phyloP scores from a whole-genome alignment of 2,888 invertebrate genomes.

The Eustalomyia histrio region DNA sequence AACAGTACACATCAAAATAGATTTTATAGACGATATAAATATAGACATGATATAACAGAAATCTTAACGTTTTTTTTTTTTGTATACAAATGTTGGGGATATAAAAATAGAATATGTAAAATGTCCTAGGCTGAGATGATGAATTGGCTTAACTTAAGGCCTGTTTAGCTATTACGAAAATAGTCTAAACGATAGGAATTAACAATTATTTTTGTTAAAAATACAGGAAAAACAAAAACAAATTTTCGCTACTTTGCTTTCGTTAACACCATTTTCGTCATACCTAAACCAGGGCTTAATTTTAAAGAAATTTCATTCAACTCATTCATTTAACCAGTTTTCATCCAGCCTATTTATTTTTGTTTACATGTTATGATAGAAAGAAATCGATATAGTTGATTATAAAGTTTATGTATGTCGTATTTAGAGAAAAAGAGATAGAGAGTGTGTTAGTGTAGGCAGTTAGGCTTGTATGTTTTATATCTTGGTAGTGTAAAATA shows the following conservation, averaged over 20 bases:
- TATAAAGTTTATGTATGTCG: conserved; percentile 24
- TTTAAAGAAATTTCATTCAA: conserved; percentile 6
- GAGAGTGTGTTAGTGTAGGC: conserved; percentile 25
- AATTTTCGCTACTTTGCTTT: too few relatives aligned
- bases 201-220: too few relatives aligned
- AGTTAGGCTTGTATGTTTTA: conserved; percentile 42
- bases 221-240: too few relatives aligned
- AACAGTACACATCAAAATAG: conserved; percentile 43
- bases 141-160: neutral
- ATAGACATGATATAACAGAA: conserved; percentile 6
- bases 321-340: conserved; percentile 10
- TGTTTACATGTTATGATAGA: conserved; percentile 3
- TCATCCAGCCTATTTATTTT: neutral
- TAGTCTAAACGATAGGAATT: too few relatives aligned
- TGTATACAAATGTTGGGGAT: neutral
- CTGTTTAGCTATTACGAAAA: too few relatives aligned
- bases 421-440: conserved; percentile 21
- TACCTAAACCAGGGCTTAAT: too few relatives aligned
- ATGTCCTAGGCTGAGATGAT: neutral
- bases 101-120: conserved; percentile 8
- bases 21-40: conserved; percentile 21
- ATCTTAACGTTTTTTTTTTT: neutral
- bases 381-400: conserved; percentile 23
- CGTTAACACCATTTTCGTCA: too few relatives aligned
- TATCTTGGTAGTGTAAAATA: conserved; percentile 24